phyloP scores from a whole-genome alignment of 2,888 invertebrate species.

The Galerucella nymphaeae region DNA sequence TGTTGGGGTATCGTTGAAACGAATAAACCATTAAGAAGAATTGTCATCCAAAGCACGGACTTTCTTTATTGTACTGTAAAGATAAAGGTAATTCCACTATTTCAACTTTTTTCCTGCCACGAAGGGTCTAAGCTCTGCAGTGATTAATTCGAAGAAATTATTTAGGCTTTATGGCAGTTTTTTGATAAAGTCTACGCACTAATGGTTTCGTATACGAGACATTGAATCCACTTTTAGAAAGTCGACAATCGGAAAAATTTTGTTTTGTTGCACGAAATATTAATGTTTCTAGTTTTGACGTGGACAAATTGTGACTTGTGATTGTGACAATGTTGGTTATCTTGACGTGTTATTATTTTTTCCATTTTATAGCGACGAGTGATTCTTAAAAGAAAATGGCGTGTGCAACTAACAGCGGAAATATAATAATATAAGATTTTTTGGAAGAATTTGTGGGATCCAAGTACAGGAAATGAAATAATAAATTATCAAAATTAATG shows the following conservation, averaged over 20 bases:
- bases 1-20: conserved; percentile 20
- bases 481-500: no score
- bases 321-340: conserved; percentile 21
- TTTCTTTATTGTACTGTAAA: conserved; percentile 53
- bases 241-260: conserved; percentile 39
- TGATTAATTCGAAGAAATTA: conserved; percentile 48
- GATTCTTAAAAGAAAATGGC: not conserved
- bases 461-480: no score
- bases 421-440: not conserved
- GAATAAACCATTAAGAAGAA: conserved; percentile 53
- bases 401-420: not conserved
- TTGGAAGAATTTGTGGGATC: not conserved
- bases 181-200: conserved; percentile 37
- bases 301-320: conserved; percentile 32
- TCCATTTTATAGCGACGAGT: conserved; percentile 2
- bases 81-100: conserved; percentile 51
- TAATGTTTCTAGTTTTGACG: conserved; percentile 35
- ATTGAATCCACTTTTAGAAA: conserved; percentile 39
- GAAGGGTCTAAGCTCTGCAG: conserved; percentile 22
- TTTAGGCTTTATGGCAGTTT: conserved; percentile 46
- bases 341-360: conserved; percentile 26
- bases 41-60: conserved; percentile 54
- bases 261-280: conserved; percentile 37
- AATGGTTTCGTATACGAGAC: conserved; percentile 43
- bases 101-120: conserved; percentile 41